phyloP scores from a whole-genome alignment of 2,113 vertebrate genomes.

The Aix galericulata region DNA sequence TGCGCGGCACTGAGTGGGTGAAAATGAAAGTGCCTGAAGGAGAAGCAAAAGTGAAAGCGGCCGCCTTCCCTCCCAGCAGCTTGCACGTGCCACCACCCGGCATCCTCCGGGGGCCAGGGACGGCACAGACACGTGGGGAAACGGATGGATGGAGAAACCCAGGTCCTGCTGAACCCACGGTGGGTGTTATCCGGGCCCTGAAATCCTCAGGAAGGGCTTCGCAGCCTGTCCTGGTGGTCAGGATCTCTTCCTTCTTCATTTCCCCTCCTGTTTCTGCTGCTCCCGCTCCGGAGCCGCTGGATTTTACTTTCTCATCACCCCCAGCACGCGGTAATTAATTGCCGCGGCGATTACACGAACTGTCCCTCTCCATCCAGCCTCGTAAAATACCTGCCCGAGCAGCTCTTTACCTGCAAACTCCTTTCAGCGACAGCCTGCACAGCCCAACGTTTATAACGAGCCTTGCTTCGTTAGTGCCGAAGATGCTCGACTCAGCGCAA shows the following conservation, averaged over 20 bases:
- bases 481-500: not conserved
- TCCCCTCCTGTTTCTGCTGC: not conserved
- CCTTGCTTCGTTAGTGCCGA: not conserved
- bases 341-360: not conserved
- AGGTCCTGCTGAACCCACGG: not conserved
- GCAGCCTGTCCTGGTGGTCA: not conserved
- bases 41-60: conserved; percentile 36
- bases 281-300: not conserved
- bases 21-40: conserved; percentile 35
- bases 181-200: fast-evolving
- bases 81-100: too few species aligned
- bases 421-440: not conserved
- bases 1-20: fast-evolving
- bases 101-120: not conserved
- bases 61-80: not conserved
- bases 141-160: not conserved
- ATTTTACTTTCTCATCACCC: not conserved
- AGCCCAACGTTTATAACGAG: not conserved
- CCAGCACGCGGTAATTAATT: not conserved
- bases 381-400: not conserved
- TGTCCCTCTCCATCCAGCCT: not conserved
- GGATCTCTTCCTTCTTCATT: not conserved
- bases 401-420: not conserved
- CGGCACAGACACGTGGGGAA: not conserved
- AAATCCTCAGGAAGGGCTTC: not conserved